A percentile compares a stretch with the other conserved stretches of the same genome.
Evolutionary conservation across 2,113 vertebrate species (phyloP).

Genomic region (Eclectus roratus): DNA sequence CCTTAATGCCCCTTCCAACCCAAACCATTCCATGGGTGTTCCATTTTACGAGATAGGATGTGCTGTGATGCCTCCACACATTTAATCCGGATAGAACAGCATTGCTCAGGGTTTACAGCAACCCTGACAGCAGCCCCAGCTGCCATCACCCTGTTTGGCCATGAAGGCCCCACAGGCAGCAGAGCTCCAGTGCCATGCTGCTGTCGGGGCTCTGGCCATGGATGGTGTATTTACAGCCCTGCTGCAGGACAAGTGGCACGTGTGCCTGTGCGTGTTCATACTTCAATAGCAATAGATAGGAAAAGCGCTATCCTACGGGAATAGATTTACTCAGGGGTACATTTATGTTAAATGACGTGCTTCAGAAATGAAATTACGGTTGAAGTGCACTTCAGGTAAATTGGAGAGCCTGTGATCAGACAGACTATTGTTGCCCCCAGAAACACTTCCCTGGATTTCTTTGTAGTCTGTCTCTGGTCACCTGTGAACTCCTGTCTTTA

Average conservation of each 20-base stretch:
- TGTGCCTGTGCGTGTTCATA: not conserved
- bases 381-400: conserved; percentile 24
- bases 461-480: not conserved
- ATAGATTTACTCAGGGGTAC: not conserved
- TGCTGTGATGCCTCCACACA: not conserved
- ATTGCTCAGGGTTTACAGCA: not conserved
- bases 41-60: not conserved
- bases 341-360: not conserved
- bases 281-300: not conserved
- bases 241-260: not conserved
- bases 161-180: fast-evolving
- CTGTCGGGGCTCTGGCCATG: fast-evolving
- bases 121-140: not conserved
- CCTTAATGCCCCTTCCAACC: not conserved
- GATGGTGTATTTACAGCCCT: fast-evolving
- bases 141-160: not conserved
- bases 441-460: not conserved
- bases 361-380: not conserved
- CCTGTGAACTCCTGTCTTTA: not conserved
- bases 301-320: not conserved
- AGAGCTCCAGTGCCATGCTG: fast-evolving
- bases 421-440: not conserved
- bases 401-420: not conserved
- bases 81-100: not conserved
- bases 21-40: not conserved